These are phyloP conservation scores for Tryphoninae sp. DNA, from an alignment of 2,888 invertebrate species.

Conservation along the genomic window DNA sequence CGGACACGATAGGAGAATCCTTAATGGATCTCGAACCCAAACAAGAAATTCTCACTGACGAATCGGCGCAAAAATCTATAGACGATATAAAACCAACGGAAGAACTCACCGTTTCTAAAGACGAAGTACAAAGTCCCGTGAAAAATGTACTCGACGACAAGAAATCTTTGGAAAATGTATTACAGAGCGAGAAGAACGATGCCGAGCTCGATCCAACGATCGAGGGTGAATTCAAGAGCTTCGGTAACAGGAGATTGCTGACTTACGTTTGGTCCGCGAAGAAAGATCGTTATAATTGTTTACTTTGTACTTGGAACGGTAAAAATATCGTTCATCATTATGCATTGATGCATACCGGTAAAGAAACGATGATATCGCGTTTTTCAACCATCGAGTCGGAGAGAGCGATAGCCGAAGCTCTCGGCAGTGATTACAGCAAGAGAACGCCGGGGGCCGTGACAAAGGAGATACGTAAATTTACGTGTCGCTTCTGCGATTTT, in stretches of 20 bases:
- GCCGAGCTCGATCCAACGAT: conserved; percentile 82
- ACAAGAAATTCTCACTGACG: conserved; percentile 54
- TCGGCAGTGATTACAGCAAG: conserved; percentile 78
- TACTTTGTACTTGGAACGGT: conserved; percentile 84
- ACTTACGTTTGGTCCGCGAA: conserved; percentile 71
- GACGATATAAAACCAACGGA: conserved; percentile 19
- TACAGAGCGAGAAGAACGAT: conserved; percentile 43
- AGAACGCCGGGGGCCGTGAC: conserved; percentile 29
- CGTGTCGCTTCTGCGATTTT: conserved; percentile 77
- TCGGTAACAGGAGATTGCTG: conserved; percentile 66
- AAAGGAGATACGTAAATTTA: conserved; percentile 67
- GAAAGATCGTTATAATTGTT: conserved; percentile 82
- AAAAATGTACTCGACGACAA: conserved; percentile 38
- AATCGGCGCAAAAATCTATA: conserved; percentile 14
- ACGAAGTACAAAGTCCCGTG: conserved; percentile 46
- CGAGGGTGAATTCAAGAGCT: conserved; percentile 72
- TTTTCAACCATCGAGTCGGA: conserved; percentile 83
- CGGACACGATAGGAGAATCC: conserved; percentile 27
- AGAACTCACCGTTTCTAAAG: conserved; percentile 19
- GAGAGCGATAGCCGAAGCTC: conserved; percentile 83
- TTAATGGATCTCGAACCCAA: conserved; percentile 26
- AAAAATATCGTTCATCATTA: conserved; percentile 87
- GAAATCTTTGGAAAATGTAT: conserved; percentile 53
- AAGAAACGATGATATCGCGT: conserved; percentile 86
- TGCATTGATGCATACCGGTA: conserved; percentile 84